phyloP scores from a whole-genome alignment of 2,113 vertebrate species.

The Jacana jacana region DNA sequence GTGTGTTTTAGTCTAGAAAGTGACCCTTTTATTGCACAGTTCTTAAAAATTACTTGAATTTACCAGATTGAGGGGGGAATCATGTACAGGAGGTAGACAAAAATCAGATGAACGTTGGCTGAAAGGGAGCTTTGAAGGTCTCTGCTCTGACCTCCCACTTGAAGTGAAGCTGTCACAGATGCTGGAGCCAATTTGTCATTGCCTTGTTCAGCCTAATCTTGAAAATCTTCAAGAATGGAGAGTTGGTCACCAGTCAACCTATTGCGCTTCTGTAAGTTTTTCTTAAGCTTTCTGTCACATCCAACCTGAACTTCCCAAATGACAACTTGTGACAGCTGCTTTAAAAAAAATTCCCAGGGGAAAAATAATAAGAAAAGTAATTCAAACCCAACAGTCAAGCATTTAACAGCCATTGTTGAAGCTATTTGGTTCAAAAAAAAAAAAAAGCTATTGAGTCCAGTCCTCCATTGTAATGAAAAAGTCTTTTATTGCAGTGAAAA shows the following conservation, averaged over 20 bases:
- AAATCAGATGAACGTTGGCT: neutral
- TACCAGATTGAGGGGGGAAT: neutral
- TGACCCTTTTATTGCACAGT: neutral
- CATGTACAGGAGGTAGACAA: neutral
- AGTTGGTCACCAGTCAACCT: accelerated
- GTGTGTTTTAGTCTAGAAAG: neutral
- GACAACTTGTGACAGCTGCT: neutral
- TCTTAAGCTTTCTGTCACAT: neutral
- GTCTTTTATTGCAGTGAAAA: neutral
- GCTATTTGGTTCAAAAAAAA: neutral
- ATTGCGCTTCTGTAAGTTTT: neutral
- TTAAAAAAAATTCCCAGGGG: neutral
- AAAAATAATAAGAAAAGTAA: neutral
- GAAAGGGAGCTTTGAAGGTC: neutral
- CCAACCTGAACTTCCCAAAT: neutral
- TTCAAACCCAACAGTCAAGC: neutral
- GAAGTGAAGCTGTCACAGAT: neutral
- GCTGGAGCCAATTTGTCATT: neutral
- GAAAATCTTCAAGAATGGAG: neutral
- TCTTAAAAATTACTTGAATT: neutral
- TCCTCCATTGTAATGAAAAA: neutral
- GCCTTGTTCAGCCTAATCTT: neutral
- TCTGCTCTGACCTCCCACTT: neutral
- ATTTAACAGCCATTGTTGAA: neutral
- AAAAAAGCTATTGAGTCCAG: neutral